phyloP scores from a whole-genome alignment of 1,140 invertebrate species.

The Oppia nitens region DNA sequence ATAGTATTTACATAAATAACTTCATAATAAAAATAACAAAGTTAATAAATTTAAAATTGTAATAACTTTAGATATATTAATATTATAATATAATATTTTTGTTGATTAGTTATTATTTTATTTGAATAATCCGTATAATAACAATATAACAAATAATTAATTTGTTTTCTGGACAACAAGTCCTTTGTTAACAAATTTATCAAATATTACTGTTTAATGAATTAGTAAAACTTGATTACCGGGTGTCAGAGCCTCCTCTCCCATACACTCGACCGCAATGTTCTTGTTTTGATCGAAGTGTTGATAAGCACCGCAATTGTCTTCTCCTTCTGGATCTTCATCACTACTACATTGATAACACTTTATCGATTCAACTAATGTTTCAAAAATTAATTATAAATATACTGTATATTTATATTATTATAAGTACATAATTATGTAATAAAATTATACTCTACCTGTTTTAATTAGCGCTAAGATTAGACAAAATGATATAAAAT shows the following conservation, averaged over 20 bases:
- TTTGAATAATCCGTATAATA: too few relatives aligned
- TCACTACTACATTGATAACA: conserved; percentile 77
- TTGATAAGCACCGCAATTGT: conserved; percentile 71
- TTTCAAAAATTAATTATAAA: conserved; percentile 10
- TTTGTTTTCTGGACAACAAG: too few relatives aligned
- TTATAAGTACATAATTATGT: background rate
- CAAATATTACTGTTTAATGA: too few relatives aligned
- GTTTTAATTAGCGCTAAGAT: background rate
- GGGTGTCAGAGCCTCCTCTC: conserved; percentile 68
- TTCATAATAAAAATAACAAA: too few relatives aligned
- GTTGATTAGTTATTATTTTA: too few relatives aligned
- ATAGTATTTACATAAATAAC: too few relatives aligned
- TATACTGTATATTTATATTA: background rate
- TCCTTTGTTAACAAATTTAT: too few relatives aligned
- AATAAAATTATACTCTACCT: background rate
- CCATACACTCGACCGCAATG: conserved; percentile 70
- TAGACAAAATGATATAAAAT: background rate
- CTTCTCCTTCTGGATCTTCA: conserved; percentile 49
- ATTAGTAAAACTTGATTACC: conserved; percentile 31
- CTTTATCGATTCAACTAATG: conserved; percentile 42
- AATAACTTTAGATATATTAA: too few relatives aligned
- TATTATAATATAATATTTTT: too few relatives aligned
- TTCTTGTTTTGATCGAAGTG: conserved; percentile 58
- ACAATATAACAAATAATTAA: too few relatives aligned
- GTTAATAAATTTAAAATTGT: too few relatives aligned